These are phyloP conservation scores for Ophonus ardosiacus DNA, from an alignment of 2,888 invertebrate genomes.

Conservation along the genomic window DNA sequence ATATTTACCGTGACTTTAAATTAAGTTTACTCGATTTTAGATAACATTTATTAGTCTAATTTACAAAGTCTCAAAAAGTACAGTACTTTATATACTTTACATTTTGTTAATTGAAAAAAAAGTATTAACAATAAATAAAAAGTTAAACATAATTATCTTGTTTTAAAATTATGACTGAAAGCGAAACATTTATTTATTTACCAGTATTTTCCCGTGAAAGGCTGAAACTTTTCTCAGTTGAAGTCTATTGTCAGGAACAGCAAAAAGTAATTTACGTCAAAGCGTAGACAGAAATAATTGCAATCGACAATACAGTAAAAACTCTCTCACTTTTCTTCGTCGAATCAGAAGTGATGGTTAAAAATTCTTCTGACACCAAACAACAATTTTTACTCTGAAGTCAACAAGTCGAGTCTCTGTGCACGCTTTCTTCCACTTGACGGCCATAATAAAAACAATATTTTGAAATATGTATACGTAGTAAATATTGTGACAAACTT, in stretches of 20 bases:
- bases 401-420: constrained; percentile 24
- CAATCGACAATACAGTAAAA: constrained; percentile 35
- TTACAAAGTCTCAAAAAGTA: no score
- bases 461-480: constrained; percentile 34
- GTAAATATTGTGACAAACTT: constrained; percentile 28
- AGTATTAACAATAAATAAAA: no score
- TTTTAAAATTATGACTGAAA: neutral
- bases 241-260: constrained; percentile 11
- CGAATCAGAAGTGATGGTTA: constrained; percentile 24
- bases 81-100: no score
- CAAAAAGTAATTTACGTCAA: constrained; percentile 24
- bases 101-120: no score
- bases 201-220: neutral
- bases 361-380: constrained; percentile 36
- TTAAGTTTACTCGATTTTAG: no score
- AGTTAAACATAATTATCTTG: neutral
- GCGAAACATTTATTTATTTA: neutral
- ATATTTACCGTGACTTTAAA: no score
- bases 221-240: neutral
- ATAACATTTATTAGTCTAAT: no score
- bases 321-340: constrained; percentile 2
- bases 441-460: constrained; percentile 38
- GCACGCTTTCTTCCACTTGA: constrained; percentile 15
- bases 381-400: constrained; percentile 39
- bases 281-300: constrained; percentile 40